Evolutionary conservation across 1,140 invertebrate genomes (phyloP), one percentile per base, ranked within the genome.

Genomic region (Drosophila parvula): DNA sequence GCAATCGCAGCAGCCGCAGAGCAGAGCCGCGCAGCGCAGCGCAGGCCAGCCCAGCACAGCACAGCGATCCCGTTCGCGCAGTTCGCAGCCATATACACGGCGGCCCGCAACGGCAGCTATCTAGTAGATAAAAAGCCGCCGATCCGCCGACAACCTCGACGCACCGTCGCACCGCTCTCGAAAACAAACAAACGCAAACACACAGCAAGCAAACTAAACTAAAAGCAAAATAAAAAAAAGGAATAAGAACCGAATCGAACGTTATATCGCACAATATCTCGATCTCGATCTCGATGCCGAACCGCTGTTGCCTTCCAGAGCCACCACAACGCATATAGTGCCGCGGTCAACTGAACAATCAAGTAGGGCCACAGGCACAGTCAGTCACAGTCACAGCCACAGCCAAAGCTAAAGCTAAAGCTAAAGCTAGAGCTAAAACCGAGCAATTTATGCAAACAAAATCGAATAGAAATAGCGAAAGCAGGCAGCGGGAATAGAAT

Each of bases 101-200:
- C 81, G 65, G 81, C 74, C 56, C 69, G 74, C 74, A 71, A 74
- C 81, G 81, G 74, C 60, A 27, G 78, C 78, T 85, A 84, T 85
- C 79, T 88, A 85, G 83, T 86, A 88, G 83, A 88, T 86, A 88
- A 88, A 86, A 88, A 84, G 76, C 73, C 81, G 81, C 81, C 81
- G 81, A 88, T 81, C 78, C 79, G 82, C 82, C 75, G 79, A 82
- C 80, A 76, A 81, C 82, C 44, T 44, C 43, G 41, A 70, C 27
- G 18, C 41, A 27, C 50, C 32, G 50, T 53, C 50, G 50, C 50
- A 36, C 18, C 44, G 60, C 41, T 45, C 47, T 44, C 34, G n/a
- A 41, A 32, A 64, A 44, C 22, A 44, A 44, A 55, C 60, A 58
- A 50, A 36, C 32, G 40, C 58, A 34, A 45, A 40, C 22, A 47